Evolutionary conservation across 2,113 vertebrate genomes (phyloP).

Genomic region (Silurus glanis): DNA sequence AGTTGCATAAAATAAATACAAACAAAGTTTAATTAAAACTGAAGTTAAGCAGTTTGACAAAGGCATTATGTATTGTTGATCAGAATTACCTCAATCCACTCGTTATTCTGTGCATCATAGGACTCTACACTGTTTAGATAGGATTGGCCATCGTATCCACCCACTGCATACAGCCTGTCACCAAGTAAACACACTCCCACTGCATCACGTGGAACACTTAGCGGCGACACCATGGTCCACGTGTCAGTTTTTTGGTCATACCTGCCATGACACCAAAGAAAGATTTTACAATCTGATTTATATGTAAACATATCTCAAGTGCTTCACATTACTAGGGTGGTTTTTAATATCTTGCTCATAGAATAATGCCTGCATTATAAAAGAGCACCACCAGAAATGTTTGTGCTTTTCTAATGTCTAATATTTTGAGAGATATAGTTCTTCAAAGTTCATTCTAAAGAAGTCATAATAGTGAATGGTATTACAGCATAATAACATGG

Average conservation of each 20-base stretch:
- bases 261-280: constrained; percentile 64
- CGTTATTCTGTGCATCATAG: constrained; percentile 91
- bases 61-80: not conserved
- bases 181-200: constrained; percentile 90
- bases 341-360: not conserved
- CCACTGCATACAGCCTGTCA: constrained; percentile 88
- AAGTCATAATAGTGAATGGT: not conserved
- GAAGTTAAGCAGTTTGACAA: not conserved
- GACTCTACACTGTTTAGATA: constrained; percentile 93
- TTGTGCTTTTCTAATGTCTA: too few relatives aligned
- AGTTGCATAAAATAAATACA: not conserved
- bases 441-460: not conserved
- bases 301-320: not conserved
- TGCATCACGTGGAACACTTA: constrained; percentile 88
- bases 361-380: not conserved
- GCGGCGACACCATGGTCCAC: constrained; percentile 90
- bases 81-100: constrained; percentile 90
- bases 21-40: not conserved
- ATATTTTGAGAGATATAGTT: not conserved
- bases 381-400: not conserved
- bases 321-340: not conserved
- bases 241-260: constrained; percentile 93
- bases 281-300: not conserved
- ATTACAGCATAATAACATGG: not conserved
- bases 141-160: constrained; percentile 90